Conservation (phyloP, 2,797 vertebrate species). For the Caiman crocodilus region DNA sequence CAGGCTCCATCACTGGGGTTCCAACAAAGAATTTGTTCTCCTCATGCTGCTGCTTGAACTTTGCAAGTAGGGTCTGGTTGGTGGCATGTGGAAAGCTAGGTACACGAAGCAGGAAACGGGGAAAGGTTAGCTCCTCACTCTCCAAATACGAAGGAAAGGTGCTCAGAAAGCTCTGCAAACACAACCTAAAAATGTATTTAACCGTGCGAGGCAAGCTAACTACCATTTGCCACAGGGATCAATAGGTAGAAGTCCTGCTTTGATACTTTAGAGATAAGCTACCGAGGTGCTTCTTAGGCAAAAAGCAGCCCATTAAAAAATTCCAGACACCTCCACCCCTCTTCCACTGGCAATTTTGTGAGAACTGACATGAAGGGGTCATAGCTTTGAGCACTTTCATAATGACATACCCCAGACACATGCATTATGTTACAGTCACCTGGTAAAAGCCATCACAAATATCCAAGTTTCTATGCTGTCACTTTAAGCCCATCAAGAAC, state of each 20-base stretch:
- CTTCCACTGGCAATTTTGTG: neutral
- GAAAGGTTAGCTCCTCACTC: neutral
- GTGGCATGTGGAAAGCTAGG: constrained; percentile 96
- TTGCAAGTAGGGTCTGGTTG: constrained; percentile 94
- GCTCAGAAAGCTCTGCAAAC: too few species aligned
- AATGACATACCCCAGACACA: neutral
- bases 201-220: neutral
- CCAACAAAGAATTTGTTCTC: constrained; percentile 95
- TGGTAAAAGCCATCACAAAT: neutral
- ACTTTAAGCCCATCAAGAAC: too few species aligned
- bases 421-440: neutral
- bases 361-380: neutral
- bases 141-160: neutral
- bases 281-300: neutral
- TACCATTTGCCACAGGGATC: neutral
- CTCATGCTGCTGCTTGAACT: constrained; percentile 98
- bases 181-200: neutral
- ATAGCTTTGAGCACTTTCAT: neutral
- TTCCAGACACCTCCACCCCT: neutral
- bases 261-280: neutral
- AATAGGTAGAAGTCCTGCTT: neutral
- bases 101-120: neutral
- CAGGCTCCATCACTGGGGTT: constrained; percentile 95
- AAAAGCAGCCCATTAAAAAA: neutral
- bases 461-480: neutral